Evolutionary conservation across 2,797 vertebrate genomes (phyloP).

Genomic region (Calcarius lapponicus): DNA sequence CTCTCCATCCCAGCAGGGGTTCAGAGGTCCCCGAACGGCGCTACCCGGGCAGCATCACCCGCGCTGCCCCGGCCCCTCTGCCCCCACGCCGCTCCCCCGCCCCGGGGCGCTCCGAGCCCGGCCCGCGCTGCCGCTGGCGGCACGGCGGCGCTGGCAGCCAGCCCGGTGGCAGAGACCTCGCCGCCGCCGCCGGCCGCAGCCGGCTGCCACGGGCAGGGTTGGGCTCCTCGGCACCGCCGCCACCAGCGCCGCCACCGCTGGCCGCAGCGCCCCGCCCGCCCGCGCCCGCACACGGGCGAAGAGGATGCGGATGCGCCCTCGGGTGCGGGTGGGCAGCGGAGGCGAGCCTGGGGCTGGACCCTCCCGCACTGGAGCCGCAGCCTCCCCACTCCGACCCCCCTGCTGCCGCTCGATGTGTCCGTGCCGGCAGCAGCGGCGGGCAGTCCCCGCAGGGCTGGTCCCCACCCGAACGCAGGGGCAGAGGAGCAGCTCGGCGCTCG

Average conservation of each 20-base stretch:
- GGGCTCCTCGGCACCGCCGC: too few relatives aligned
- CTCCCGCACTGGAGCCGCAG: neutral
- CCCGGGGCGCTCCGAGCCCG: neutral
- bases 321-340: neutral
- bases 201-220: neutral
- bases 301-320: neutral
- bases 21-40: neutral
- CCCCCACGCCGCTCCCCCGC: too few relatives aligned
- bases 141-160: neutral
- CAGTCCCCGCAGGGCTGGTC: neutral
- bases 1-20: neutral
- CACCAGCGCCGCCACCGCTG: neutral
- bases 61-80: neutral
- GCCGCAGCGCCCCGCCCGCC: neutral
- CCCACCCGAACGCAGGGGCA: neutral
- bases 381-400: neutral
- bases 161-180: neutral
- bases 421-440: neutral
- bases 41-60: neutral
- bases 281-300: neutral
- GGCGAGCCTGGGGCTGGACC: neutral
- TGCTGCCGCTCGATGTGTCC: neutral
- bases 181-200: constrained; percentile 37
- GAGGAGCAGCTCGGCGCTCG: neutral
- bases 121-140: neutral